phyloP scores from a whole-genome alignment of 92 coral and sea anemone genomes.

The Palythoa grandis region DNA sequence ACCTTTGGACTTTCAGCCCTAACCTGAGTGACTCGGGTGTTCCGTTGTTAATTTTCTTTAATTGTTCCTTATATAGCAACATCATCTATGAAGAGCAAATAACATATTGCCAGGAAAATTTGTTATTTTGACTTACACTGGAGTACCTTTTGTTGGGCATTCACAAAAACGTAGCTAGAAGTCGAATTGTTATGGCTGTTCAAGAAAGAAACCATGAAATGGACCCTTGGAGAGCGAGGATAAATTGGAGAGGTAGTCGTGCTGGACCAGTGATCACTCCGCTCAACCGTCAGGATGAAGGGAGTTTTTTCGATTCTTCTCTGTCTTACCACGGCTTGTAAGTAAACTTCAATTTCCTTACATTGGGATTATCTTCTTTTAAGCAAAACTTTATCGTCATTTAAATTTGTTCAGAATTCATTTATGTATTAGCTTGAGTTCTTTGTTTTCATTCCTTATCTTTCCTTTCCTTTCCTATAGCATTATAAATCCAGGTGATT shows the following conservation, averaged over 20 bases:
- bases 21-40: background rate
- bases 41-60: background rate
- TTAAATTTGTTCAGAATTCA: too few relatives aligned
- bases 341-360: background rate
- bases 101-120: background rate
- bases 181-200: constrained; percentile 30
- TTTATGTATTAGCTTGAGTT: too few relatives aligned
- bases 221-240: background rate
- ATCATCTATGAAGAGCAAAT: background rate
- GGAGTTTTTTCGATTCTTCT: constrained; percentile 26
- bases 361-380: background rate
- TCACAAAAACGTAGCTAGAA: background rate
- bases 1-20: background rate
- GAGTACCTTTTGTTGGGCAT: background rate
- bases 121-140: constrained; percentile 26
- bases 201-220: background rate
- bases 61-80: constrained; percentile 11
- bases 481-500: too few relatives aligned
- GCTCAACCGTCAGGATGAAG: constrained; percentile 47
- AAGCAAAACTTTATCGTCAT: background rate
- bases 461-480: too few relatives aligned
- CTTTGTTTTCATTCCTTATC: too few relatives aligned
- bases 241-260: constrained; percentile 23
- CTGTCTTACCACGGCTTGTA: constrained; percentile 34
- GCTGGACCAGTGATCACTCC: background rate